A percentile compares a stretch with the other conserved stretches of the same genome.
These are phyloP conservation scores for Cettia cetti DNA, from an alignment of 2,113 vertebrate species.

Conservation along the genomic window DNA sequence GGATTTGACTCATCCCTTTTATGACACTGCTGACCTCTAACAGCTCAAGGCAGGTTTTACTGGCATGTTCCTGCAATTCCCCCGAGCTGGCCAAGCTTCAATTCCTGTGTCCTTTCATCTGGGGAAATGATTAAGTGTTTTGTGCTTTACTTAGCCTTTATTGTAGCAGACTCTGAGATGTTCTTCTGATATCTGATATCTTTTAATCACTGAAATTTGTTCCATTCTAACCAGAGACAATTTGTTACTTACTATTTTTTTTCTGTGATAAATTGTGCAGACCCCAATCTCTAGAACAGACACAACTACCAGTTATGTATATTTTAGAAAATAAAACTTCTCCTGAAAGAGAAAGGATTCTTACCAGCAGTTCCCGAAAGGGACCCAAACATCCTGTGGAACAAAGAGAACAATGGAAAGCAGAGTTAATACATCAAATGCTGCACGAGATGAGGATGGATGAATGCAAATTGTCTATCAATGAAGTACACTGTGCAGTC, in stretches of 20 bases:
- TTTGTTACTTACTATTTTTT: neutral
- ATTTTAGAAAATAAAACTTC: neutral
- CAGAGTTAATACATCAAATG: neutral
- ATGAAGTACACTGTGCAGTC: neutral
- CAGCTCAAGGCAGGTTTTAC: neutral
- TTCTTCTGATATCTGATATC: neutral
- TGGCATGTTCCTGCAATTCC: neutral
- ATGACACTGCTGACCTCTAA: neutral
- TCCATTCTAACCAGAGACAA: neutral
- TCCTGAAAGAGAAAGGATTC: neutral
- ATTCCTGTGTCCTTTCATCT: neutral
- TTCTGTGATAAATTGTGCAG: neutral
- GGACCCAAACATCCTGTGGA: slow-evolving; percentile 28
- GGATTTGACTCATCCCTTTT: neutral
- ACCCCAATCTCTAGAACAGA: neutral
- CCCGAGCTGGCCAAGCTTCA: neutral
- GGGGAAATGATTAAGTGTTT: neutral
- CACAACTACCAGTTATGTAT: neutral
- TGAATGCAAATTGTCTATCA: neutral
- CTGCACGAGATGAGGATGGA: neutral
- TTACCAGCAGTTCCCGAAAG: slow-evolving; percentile 6
- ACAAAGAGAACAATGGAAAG: neutral
- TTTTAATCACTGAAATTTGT: neutral
- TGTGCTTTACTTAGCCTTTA: neutral
- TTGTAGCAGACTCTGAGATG: neutral